phyloP scores from a whole-genome alignment of 2,797 vertebrate species.

The Mormyrops boulengeri region DNA sequence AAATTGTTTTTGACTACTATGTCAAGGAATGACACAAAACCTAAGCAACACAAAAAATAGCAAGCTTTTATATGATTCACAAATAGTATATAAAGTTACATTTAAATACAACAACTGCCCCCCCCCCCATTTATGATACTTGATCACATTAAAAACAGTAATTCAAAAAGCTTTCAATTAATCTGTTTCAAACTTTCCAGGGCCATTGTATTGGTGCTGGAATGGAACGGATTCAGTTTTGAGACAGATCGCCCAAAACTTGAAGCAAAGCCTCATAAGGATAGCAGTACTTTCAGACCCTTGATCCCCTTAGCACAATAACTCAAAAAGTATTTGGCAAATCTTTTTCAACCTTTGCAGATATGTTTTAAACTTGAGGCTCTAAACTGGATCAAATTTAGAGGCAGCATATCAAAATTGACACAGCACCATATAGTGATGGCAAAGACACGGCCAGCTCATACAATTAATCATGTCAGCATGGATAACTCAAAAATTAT shows the following conservation, averaged over 20 bases:
- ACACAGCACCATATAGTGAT: not conserved
- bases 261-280: not conserved
- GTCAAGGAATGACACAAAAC: not conserved
- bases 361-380: not conserved
- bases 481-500: not conserved
- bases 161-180: not conserved
- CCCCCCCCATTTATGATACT: not conserved
- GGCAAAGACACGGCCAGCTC: not conserved
- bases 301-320: not conserved
- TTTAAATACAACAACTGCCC: not conserved
- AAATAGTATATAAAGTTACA: not conserved
- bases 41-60: not conserved
- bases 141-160: not conserved
- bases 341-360: not conserved
- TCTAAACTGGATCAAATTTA: not conserved
- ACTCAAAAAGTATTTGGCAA: not conserved
- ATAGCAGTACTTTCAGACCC: not conserved
- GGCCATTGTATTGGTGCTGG: not conserved
- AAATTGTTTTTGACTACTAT: not conserved
- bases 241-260: not conserved
- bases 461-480: not conserved
- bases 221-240: not conserved
- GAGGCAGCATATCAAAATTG: not conserved
- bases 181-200: not conserved
- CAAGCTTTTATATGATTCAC: not conserved